Evolutionary conservation across 2,113 vertebrate species (phyloP).

Genomic region (Aphyosemion australe): DNA sequence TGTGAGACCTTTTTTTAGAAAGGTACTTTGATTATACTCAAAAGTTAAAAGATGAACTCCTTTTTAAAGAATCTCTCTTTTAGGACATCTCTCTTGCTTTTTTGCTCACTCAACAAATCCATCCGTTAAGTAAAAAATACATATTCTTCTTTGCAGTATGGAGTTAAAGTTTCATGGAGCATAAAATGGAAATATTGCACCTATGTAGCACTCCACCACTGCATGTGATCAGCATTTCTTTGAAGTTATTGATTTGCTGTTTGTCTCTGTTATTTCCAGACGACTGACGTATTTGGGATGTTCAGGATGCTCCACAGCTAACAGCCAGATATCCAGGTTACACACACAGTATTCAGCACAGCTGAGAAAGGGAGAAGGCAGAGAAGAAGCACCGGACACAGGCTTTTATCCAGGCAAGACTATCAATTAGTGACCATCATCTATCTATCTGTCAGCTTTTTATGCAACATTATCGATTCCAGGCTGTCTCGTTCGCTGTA

Average conservation of each 20-base stretch:
- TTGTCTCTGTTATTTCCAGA: conserved; percentile 72
- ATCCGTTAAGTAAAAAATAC: no score
- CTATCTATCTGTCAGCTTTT: conserved; percentile 58
- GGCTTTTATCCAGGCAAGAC: conserved; percentile 21
- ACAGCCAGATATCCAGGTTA: conserved; percentile 15
- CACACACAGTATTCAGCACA: conserved; percentile 1
- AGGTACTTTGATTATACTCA: no score
- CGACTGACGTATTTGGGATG: conserved; percentile 76
- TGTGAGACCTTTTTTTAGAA: no score
- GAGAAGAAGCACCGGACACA: conserved; percentile 14
- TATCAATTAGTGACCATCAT: conserved; percentile 47
- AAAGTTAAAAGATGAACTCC: no score
- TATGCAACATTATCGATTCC: conserved; percentile 41
- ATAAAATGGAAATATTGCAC: background rate
- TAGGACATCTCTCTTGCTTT: no score
- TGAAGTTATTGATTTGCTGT: conserved; percentile 6
- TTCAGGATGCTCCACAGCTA: conserved; percentile 19
- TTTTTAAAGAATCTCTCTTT: no score
- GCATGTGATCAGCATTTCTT: background rate
- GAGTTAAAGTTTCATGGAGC: background rate
- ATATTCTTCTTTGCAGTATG: background rate
- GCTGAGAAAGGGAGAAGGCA: background rate
- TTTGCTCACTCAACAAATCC: no score
- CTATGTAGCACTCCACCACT: background rate
- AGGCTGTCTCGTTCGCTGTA: conserved; percentile 43